These are phyloP conservation scores for Canis aureus DNA, from an alignment of 2,113 vertebrate species.

Conservation along the genomic window DNA sequence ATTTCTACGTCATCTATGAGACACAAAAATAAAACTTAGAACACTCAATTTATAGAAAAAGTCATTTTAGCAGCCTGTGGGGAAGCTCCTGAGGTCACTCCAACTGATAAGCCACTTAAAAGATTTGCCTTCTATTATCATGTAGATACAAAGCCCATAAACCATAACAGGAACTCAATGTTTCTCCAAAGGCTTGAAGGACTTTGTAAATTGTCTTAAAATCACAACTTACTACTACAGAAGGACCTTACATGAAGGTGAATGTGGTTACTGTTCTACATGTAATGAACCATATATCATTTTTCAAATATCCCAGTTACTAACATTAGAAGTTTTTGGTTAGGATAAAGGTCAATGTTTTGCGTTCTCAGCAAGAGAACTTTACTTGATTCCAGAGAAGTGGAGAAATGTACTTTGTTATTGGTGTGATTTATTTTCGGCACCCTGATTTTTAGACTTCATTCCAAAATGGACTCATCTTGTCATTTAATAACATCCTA, in stretches of 20 bases:
- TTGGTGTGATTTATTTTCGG: conserved; percentile 66
- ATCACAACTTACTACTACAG: not conserved
- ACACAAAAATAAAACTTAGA: conserved; percentile 6
- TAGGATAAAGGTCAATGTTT: conserved; percentile 44
- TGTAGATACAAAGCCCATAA: not conserved
- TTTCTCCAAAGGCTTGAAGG: conserved; percentile 18
- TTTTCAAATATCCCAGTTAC: not conserved
- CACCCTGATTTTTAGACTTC: conserved; percentile 74
- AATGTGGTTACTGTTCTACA: not conserved
- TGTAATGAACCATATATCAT: not conserved
- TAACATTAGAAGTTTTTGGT: not conserved
- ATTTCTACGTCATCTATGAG: not conserved
- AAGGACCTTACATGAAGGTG: not conserved
- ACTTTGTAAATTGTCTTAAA: conserved; percentile 43
- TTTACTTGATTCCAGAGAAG: conserved; percentile 60
- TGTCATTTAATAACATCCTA: conserved; percentile 67
- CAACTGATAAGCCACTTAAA: conserved; percentile 16
- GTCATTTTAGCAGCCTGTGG: not conserved
- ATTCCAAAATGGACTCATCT: conserved; percentile 67
- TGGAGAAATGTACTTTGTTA: conserved; percentile 53
- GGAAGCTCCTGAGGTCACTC: not conserved
- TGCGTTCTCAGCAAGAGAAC: conserved; percentile 49
- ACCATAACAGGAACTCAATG: not conserved
- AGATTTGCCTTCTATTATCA: not conserved
- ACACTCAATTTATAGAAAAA: not conserved